Conservation (phyloP, 2,888 invertebrate genomes). For the Caenorhabditis afra region DNA sequence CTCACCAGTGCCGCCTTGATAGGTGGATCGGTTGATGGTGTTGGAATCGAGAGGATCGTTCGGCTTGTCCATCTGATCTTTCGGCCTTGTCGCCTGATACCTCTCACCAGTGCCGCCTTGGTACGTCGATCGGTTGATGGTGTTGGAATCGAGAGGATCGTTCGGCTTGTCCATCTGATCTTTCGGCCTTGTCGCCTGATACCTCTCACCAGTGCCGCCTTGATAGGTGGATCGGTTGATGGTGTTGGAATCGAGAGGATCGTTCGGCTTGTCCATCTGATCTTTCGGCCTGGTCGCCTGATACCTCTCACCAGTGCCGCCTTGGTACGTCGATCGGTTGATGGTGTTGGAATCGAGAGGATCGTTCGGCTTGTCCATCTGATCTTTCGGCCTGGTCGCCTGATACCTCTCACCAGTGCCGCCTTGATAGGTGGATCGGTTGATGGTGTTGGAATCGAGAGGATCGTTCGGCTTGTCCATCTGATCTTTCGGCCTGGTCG, state of each 20-base stretch:
- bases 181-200: slow-evolving; percentile 16
- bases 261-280: slow-evolving; percentile 19
- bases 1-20: slow-evolving; percentile 30
- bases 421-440: slow-evolving; percentile 28
- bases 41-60: slow-evolving; percentile 16
- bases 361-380: slow-evolving; percentile 20
- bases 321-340: slow-evolving; percentile 34
- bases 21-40: slow-evolving; percentile 25
- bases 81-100: slow-evolving; percentile 16
- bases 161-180: slow-evolving; percentile 21
- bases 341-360: slow-evolving; percentile 18
- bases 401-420: slow-evolving; percentile 24
- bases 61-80: slow-evolving; percentile 23
- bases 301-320: slow-evolving; percentile 21
- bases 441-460: slow-evolving; percentile 19
- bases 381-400: slow-evolving; percentile 21
- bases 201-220: slow-evolving; percentile 29
- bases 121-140: slow-evolving; percentile 29
- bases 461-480: slow-evolving; percentile 13
- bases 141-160: slow-evolving; percentile 18
- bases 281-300: slow-evolving; percentile 22
- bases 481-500: slow-evolving; percentile 17
- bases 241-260: slow-evolving; percentile 18
- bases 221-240: slow-evolving; percentile 29
- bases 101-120: slow-evolving; percentile 27